phyloP scores from a whole-genome alignment of 2,113 vertebrate species.

The Cacatua alba region DNA sequence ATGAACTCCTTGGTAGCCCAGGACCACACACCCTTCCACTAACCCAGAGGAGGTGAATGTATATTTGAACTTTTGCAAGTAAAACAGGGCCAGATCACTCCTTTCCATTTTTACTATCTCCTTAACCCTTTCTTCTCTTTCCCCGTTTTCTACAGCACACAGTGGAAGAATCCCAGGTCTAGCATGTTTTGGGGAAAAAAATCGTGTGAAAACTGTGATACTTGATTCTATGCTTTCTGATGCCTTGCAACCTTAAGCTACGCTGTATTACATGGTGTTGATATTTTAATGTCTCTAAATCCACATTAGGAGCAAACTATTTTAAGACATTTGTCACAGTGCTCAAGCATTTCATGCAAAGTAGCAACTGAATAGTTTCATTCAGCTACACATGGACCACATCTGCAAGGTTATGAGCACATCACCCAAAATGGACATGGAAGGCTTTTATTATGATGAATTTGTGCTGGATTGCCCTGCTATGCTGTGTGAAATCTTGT shows the following conservation, averaged over 20 bases:
- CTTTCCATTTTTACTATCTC: not conserved
- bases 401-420: constrained; percentile 29
- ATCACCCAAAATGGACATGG: not conserved
- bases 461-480: constrained; percentile 23
- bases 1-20: not conserved
- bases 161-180: not conserved
- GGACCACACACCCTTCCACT: not conserved
- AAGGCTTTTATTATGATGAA: constrained; percentile 38
- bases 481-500: constrained; percentile 39
- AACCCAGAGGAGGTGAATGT: not conserved
- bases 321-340: constrained; percentile 28
- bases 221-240: not conserved
- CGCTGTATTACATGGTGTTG: not conserved
- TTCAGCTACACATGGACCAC: constrained; percentile 50
- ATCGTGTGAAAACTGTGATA: not conserved
- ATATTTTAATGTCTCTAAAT: constrained; percentile 12
- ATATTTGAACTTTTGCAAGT: not conserved
- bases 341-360: not conserved
- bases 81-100: not conserved
- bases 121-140: not conserved
- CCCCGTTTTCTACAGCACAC: not conserved
- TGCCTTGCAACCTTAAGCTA: not conserved
- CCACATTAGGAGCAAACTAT: constrained; percentile 8
- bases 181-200: not conserved
- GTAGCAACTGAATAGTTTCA: not conserved